phyloP scores from a whole-genome alignment of 2,797 vertebrate species.

The Peromyscus aztecus region DNA sequence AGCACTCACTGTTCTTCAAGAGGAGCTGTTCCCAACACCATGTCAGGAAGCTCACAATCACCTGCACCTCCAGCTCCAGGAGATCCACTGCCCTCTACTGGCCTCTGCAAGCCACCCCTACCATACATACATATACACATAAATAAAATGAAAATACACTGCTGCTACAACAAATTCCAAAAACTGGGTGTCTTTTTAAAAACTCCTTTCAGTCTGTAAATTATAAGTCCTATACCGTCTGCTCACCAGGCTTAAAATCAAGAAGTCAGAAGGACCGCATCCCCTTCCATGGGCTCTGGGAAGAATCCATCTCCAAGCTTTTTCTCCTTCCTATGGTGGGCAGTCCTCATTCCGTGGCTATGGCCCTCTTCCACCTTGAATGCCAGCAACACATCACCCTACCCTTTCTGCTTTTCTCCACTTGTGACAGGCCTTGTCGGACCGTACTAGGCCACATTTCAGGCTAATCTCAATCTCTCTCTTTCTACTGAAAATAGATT shows the following conservation, averaged over 20 bases:
- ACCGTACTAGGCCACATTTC: neutral
- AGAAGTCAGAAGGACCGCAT: neutral
- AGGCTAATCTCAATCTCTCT: neutral
- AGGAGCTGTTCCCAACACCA: neutral
- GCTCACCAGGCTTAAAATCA: neutral
- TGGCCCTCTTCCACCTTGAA: neutral
- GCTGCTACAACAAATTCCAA: slow-evolving; percentile 22
- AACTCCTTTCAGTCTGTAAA: neutral
- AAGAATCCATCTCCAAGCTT: neutral
- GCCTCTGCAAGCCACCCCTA: neutral
- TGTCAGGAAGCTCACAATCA: neutral
- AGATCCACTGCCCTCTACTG: neutral
- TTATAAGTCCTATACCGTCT: neutral
- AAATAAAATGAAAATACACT: neutral
- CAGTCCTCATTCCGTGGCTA: neutral
- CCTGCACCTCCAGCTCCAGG: neutral
- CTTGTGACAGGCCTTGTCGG: neutral
- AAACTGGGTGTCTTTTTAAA: slow-evolving; percentile 11
- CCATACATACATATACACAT: neutral
- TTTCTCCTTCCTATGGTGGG: neutral
- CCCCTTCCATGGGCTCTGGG: neutral
- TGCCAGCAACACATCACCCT: neutral
- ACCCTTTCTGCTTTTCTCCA: neutral
- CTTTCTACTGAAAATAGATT: neutral
- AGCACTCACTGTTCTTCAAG: neutral